Base-by-base conservation (phyloP, 2,888 invertebrate species). In the Drosophila maculinotata region DNA sequence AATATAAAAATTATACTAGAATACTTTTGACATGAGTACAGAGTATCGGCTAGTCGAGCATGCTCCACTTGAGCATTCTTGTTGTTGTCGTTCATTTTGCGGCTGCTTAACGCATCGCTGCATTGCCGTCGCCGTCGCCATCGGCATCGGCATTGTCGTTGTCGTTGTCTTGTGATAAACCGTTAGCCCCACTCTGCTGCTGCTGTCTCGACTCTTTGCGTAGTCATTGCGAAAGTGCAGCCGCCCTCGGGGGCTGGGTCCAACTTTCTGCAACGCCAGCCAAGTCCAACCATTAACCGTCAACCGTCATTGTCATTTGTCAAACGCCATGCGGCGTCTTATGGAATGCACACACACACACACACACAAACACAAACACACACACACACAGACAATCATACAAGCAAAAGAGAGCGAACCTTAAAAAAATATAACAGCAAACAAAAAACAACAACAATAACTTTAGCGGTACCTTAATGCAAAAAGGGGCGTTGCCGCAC, bases 261-360 rank as follows among this genome's bases (percentile, higher is more conserved):
- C 66, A 67, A 76, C 73, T 74, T 77, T 77, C 74, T 77, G 73
- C 63, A 75, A 71, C 57, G 63, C 52, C 73, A 73, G 62, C 76
- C 72, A 75, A 72, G 76, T 69, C 76, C 71, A 71, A 76, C 59
- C 54, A 45, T n/a, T n/a, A 54, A 36, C 58, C 59, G 62, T 74
- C 73, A 74, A 70, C 75, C 72, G 72, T 74, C 74, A 70, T 74
- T 74, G 74, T 74, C 76, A 74, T 74, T 74, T 74, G 74, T 74
- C 74, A 74, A 74, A 77, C 64, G 77, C 75, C 75, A 76, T 54
- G 72, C 74, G 67, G 71, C 62, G 52, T 71, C 64, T 75, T 69
- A 69, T 72, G 72, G 72, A 72, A 72, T 72, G 75, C 52, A 69
- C 69, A 69, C 30, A 39, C 31, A 59, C 17, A 44, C 10, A 54